Conservation (phyloP, 2,113 vertebrate genomes). For the Xenus cinereus region DNA sequence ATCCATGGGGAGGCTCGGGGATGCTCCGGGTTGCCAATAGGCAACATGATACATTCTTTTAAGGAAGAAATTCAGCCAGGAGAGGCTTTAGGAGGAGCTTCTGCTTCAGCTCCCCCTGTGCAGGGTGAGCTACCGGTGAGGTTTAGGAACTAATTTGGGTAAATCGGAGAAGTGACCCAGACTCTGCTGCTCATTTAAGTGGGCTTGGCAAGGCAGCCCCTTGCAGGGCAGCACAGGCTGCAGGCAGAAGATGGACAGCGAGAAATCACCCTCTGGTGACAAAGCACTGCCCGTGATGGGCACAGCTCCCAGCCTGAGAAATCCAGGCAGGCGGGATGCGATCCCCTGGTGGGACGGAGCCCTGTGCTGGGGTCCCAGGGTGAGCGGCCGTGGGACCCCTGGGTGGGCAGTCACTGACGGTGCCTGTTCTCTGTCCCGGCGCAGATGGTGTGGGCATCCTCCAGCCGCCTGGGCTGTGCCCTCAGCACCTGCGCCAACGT, state of each 20-base stretch:
- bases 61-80: not conserved
- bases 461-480: constrained; percentile 86
- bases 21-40: not conserved
- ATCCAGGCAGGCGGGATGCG: rapidly evolving
- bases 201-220: not conserved
- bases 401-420: rapidly evolving
- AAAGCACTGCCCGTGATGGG: not conserved
- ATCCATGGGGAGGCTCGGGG: not conserved
- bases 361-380: rapidly evolving
- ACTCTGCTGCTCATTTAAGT: not conserved
- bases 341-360: not conserved
- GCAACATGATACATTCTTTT: not conserved
- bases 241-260: not conserved
- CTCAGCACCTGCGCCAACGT: constrained; percentile 81
- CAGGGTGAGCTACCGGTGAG: not conserved
- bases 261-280: not conserved
- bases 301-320: not conserved
- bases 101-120: not conserved
- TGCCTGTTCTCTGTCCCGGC: not conserved
- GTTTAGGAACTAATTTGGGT: not conserved
- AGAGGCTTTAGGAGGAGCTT: not conserved
- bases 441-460: constrained; percentile 94
- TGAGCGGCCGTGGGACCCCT: rapidly evolving
- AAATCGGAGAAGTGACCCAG: not conserved
- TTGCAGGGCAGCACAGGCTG: not conserved